Base-by-base conservation (phyloP, 1,140 invertebrate species). In the Drosophila orena region DNA sequence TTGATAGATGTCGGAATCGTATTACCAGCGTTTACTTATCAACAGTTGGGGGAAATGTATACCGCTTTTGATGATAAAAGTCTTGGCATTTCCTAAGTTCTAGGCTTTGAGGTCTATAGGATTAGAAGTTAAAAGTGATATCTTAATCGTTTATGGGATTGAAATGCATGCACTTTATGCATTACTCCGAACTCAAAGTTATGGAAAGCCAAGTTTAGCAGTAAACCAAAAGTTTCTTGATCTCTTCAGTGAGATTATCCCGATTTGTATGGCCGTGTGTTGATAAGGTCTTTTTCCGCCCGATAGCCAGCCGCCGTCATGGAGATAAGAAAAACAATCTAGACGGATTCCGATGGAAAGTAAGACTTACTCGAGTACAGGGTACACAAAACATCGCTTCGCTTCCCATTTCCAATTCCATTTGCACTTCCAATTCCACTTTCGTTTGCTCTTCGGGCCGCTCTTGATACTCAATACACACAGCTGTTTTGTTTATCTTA, bases 401-500 rank as follows among this genome's bases (percentile, higher is more conserved):
- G 22, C 5, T 38, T 38, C 11, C 11, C 37, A 38, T 58, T 68
- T 47, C n/a, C 11, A 59, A 46, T 52, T 59, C 35, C 27, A 40
- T 66, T 66, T 66, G 15, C 14, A 54, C 35, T 40, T 46, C 57
- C 57, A 30, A 57, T 52, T 55, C 40, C 60, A 76, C 72, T 76
- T 76, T 76, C 72, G 72, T 76, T 76, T 76, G 72, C 71, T 70
- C 53, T 49, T 56, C 64, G 68, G 43, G 47, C 17, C 37, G 42
- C 35, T 75, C 14, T 24, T 76, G 5, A 52, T 52, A 52, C 49
- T 35, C 6, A 15, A 46, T 76, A 54, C 60, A 76, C 72, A 76
- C 72, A 76, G 72, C 72, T 76, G 72, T 76, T 76, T 76, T 74
- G 44, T 76, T 58, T 76, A 76, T 76, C 72, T 76, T 66, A 76